phyloP scores from a whole-genome alignment of 2,113 vertebrate species.

The Cyanoderma ruficeps region DNA sequence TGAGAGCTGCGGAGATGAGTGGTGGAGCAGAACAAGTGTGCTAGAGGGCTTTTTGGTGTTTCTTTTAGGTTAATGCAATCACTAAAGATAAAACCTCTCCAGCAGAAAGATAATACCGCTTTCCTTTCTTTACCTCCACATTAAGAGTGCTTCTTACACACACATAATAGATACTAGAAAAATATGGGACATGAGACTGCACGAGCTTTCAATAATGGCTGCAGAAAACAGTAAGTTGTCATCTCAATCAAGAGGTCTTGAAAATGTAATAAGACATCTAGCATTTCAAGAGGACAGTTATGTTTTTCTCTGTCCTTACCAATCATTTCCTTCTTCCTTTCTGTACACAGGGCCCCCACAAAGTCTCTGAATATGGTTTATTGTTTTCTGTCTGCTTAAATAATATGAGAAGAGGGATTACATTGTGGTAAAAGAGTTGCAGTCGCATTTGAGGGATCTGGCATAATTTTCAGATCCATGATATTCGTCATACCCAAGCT shows the following conservation, averaged over 20 bases:
- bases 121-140: neutral
- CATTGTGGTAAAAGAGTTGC: neutral
- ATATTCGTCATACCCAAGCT: neutral
- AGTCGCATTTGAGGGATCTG: neutral
- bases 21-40: neutral
- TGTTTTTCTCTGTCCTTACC: neutral
- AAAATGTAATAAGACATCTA: neutral
- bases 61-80: conserved; percentile 8
- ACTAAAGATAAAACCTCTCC: neutral
- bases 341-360: neutral
- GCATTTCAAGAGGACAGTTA: neutral
- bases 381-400: neutral
- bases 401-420: neutral
- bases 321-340: neutral
- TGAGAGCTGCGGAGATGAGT: neutral
- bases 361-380: neutral
- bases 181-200: neutral
- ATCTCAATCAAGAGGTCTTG: conserved; percentile 1
- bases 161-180: conserved; percentile 5
- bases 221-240: neutral
- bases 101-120: neutral
- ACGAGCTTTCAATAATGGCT: neutral
- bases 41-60: neutral
- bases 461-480: neutral
- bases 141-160: neutral